phyloP scores from a whole-genome alignment of 2,113 vertebrate species.

The Ciconia stormi region DNA sequence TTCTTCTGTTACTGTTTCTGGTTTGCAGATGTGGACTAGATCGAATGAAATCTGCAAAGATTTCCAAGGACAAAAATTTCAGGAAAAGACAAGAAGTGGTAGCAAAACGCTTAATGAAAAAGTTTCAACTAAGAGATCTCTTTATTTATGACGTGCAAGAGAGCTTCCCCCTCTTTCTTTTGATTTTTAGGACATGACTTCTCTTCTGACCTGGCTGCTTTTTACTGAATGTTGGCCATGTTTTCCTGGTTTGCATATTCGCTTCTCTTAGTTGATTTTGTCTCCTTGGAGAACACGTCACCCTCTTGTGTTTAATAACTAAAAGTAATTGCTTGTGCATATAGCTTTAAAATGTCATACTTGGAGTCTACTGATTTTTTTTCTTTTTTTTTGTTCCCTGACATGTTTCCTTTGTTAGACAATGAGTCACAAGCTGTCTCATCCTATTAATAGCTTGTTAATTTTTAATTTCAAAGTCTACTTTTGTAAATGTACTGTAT shows the following conservation, averaged over 20 bases:
- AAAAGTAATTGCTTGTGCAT: background rate
- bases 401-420: conserved; percentile 26
- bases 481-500: conserved; percentile 7
- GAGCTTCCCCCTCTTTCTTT: background rate
- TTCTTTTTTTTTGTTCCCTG: background rate
- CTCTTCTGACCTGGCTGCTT: background rate
- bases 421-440: conserved; percentile 35
- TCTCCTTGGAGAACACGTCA: background rate
- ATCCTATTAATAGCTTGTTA: conserved; percentile 51
- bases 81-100: background rate
- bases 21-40: background rate
- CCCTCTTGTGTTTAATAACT: background rate
- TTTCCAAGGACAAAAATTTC: background rate
- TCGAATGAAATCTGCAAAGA: background rate
- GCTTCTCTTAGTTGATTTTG: background rate
- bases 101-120: background rate
- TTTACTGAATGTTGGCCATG: background rate
- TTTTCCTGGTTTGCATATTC: background rate
- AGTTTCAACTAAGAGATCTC: background rate
- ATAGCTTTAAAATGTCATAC: conserved; percentile 1
- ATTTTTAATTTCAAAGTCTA: conserved; percentile 38
- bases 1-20: background rate
- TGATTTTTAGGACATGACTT: background rate
- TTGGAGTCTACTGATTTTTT: background rate
- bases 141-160: background rate